Percentiles rank a stretch among this genome's conserved stretches.
These are phyloP conservation scores for Siniperca knerii DNA, from an alignment of 2,113 vertebrate species.

Conservation along the genomic window DNA sequence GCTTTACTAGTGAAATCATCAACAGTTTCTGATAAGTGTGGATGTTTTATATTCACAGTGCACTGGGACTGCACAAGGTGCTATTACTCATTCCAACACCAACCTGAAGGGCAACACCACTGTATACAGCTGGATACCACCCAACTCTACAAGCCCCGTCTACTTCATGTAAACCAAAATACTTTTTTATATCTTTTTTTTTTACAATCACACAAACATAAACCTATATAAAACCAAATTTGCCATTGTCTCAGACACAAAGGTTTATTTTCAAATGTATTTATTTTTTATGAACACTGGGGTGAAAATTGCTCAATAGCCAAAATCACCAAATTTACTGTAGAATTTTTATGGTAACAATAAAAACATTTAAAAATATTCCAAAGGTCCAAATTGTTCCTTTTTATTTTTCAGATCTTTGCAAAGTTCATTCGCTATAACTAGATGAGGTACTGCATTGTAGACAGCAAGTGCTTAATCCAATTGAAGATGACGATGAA, in stretches of 20 bases:
- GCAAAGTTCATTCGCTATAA: not conserved
- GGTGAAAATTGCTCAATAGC: too few relatives aligned
- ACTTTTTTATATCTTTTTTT: not conserved
- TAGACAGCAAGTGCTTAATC: not conserved
- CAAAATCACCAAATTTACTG: too few relatives aligned
- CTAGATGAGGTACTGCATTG: not conserved
- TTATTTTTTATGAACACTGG: too few relatives aligned
- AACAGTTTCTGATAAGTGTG: too few relatives aligned
- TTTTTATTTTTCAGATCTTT: not conserved
- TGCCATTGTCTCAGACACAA: too few relatives aligned
- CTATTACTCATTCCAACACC: constrained; percentile 66
- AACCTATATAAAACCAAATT: not conserved
- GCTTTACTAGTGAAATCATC: too few relatives aligned
- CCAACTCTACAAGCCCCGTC: constrained; percentile 8
- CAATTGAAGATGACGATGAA: not conserved
- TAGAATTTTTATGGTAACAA: too few relatives aligned
- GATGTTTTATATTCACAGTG: constrained; percentile 45
- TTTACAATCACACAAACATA: not conserved
- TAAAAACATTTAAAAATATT: not conserved
- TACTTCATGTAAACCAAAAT: constrained; percentile 59
- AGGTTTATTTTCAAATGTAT: too few relatives aligned
- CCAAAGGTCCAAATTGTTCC: too few relatives aligned
- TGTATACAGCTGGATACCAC: constrained; percentile 60
- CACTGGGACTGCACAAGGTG: constrained; percentile 43
- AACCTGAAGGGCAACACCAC: constrained; percentile 67